Evolutionary conservation across 2,113 vertebrate genomes (phyloP).

Genomic region (Cochlearius cochlearius): DNA sequence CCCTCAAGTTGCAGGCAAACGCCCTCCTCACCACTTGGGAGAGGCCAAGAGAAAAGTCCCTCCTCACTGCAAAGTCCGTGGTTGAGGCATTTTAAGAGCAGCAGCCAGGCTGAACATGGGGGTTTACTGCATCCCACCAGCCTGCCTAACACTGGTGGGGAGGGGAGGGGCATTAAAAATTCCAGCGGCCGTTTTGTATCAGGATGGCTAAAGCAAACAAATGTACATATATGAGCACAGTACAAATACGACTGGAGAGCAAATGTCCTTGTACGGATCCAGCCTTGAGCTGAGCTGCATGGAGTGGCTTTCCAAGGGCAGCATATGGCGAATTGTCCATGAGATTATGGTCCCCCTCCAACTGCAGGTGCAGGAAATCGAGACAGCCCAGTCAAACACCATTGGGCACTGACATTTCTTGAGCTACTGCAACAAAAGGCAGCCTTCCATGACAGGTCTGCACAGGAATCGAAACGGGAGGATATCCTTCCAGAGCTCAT

Average conservation of each 20-base stretch:
- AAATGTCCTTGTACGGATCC: background rate
- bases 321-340: background rate
- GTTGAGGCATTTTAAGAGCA: accelerated
- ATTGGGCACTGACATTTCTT: background rate
- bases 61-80: background rate
- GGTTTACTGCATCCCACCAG: background rate
- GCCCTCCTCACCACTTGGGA: accelerated
- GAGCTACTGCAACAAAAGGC: background rate
- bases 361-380: background rate
- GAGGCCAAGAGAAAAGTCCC: background rate
- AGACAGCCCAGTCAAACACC: background rate
- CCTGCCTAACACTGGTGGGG: background rate
- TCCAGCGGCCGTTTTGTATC: background rate
- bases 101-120: background rate
- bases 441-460: background rate
- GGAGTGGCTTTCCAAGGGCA: background rate
- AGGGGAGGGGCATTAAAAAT: background rate
- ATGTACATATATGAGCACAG: background rate
- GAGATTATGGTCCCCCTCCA: background rate
- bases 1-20: background rate
- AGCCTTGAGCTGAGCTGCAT: background rate
- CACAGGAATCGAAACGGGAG: background rate
- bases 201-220: background rate
- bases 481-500: background rate
- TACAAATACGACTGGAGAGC: accelerated